Evolutionary conservation across 2,888 invertebrate species (phyloP).

Genomic region (Biston betularia): DNA sequence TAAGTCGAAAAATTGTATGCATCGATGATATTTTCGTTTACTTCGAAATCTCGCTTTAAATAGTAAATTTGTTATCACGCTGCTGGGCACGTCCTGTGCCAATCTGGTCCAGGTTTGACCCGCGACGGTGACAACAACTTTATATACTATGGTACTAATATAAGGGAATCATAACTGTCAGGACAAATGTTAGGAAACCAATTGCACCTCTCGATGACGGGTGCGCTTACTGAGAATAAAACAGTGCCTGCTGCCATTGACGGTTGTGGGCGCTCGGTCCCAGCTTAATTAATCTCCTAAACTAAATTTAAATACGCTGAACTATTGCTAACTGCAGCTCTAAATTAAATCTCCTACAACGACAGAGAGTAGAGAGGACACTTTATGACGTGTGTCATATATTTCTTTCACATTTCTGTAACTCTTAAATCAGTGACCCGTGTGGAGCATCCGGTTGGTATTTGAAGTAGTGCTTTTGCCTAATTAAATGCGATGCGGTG

Average conservation of each 20-base stretch:
- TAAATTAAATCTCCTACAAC: slow-evolving; percentile 63
- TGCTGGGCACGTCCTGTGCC: too few relatives aligned
- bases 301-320: slow-evolving; percentile 76
- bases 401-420: slow-evolving; percentile 52
- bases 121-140: too few relatives aligned
- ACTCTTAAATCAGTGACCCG: slow-evolving; percentile 43
- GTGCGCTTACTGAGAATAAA: slow-evolving; percentile 71
- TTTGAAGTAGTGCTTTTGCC: slow-evolving; percentile 39
- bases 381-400: slow-evolving; percentile 59
- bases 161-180: too few relatives aligned
- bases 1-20: too few relatives aligned
- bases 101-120: too few relatives aligned
- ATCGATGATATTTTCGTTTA: too few relatives aligned
- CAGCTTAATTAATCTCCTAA: slow-evolving; percentile 79
- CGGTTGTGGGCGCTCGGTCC: slow-evolving; percentile 66
- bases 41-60: too few relatives aligned
- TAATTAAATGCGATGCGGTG: slow-evolving; percentile 27
- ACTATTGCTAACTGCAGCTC: slow-evolving; percentile 57
- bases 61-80: too few relatives aligned
- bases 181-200: slow-evolving; percentile 75
- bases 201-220: slow-evolving; percentile 75
- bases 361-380: slow-evolving; percentile 53
- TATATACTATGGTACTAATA: too few relatives aligned
- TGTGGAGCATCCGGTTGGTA: slow-evolving; percentile 42
- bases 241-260: slow-evolving; percentile 77